Conservation (phyloP, 2,888 invertebrate genomes). For the Leucoptera coffeella region DNA sequence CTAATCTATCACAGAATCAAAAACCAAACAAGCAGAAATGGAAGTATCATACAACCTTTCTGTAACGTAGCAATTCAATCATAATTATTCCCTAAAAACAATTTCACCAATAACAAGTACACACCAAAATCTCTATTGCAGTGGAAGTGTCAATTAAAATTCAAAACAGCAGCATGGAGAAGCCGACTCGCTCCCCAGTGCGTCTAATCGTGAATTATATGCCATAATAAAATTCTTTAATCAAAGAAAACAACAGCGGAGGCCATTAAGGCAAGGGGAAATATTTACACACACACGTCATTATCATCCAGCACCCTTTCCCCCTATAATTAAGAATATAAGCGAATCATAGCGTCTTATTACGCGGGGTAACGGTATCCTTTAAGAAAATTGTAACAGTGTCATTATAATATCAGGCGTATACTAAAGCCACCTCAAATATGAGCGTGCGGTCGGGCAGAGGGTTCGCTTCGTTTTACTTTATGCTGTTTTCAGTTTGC, state of each 20-base stretch:
- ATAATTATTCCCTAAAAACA: too few relatives aligned
- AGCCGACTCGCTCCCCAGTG: conserved; percentile 31
- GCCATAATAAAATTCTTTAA: conserved; percentile 53
- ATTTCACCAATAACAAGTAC: too few relatives aligned
- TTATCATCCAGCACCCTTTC: conserved; percentile 21
- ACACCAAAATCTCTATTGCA: too few relatives aligned
- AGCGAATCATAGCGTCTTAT: conserved; percentile 53
- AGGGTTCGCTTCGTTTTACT: too few relatives aligned
- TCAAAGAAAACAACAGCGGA: conserved; percentile 50
- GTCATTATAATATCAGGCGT: conserved; percentile 31
- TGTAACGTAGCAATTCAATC: too few relatives aligned
- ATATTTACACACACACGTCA: conserved; percentile 54
- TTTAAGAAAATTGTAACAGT: conserved; percentile 49
- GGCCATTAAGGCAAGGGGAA: conserved; percentile 44
- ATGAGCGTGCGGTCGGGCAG: conserved; percentile 29
- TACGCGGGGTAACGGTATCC: conserved; percentile 50
- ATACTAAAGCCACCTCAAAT: conserved; percentile 23
- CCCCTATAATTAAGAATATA: conserved; percentile 50
- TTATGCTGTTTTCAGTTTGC: too few relatives aligned
- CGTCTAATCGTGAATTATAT: conserved; percentile 52
- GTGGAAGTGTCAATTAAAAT: too few relatives aligned
- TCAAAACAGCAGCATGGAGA: too few relatives aligned
- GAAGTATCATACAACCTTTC: too few relatives aligned
- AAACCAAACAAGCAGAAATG: too few relatives aligned
- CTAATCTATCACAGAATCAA: too few relatives aligned